Conservation (phyloP, 2,888 invertebrate genomes). For the Craniophora ligustri region DNA sequence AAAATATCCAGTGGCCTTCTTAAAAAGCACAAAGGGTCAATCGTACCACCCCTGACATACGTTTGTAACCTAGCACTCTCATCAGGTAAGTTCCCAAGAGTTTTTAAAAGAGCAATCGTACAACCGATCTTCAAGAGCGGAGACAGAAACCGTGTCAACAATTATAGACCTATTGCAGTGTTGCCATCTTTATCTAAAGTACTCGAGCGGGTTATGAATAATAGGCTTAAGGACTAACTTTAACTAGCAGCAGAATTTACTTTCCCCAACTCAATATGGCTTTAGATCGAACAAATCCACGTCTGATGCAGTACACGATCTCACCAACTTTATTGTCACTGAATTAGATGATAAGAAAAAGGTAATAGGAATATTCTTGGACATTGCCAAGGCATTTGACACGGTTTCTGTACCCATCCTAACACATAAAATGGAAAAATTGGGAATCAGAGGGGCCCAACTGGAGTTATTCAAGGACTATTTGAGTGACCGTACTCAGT, state of each 20-base stretch:
- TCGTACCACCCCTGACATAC: too few relatives aligned
- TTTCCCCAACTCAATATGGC: not conserved
- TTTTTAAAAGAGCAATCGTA: too few relatives aligned
- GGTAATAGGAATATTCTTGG: not conserved
- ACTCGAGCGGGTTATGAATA: not conserved
- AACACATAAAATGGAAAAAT: not conserved
- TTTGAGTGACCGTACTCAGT: not conserved
- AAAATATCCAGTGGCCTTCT: slow-evolving; percentile 7
- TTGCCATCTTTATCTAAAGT: not conserved
- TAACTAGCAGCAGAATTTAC: not conserved
- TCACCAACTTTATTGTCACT: not conserved
- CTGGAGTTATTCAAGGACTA: not conserved
- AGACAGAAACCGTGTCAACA: not conserved
- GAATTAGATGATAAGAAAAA: not conserved
- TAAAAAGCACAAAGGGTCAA: slow-evolving; percentile 2
- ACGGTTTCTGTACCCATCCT: slow-evolving; percentile 4
- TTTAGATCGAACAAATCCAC: not conserved
- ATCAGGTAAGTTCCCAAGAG: too few relatives aligned
- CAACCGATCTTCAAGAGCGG: not conserved
- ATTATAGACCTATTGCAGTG: not conserved
- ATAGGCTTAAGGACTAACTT: not conserved
- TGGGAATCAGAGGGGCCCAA: not conserved
- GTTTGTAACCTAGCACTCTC: too few relatives aligned
- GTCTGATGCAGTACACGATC: not conserved
- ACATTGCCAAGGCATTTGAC: not conserved